Percentiles rank a stretch among this genome's conserved stretches.
Evolutionary conservation across 2,797 vertebrate genomes (phyloP).

Genomic region (Gallinago nigripennis): DNA sequence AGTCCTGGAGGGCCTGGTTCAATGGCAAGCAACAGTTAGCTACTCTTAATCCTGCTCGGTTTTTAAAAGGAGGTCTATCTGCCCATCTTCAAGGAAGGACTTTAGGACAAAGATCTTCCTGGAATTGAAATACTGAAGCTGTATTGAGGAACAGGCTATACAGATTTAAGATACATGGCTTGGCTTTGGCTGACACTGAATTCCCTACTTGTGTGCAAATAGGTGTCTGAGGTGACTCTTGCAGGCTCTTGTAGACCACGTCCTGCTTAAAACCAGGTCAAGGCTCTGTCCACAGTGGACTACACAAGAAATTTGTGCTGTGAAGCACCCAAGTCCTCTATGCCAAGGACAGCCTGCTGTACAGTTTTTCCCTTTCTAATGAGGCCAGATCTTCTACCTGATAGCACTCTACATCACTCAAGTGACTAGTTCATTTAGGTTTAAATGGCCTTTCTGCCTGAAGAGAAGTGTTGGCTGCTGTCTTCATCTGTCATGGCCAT

Average conservation of each 20-base stretch:
- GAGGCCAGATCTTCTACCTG: slow-evolving; percentile 43
- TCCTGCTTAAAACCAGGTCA: not conserved
- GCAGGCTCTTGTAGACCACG: not conserved
- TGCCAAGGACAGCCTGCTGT: not conserved
- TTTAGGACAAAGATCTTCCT: not conserved
- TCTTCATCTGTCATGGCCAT: slow-evolving; percentile 70
- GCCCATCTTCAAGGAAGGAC: not conserved
- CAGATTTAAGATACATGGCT: not conserved
- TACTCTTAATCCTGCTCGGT: not conserved
- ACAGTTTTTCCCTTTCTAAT: not conserved
- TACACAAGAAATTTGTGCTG: not conserved
- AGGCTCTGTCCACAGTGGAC: not conserved
- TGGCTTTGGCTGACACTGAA: not conserved
- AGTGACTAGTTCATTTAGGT: slow-evolving; percentile 50
- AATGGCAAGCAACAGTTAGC: not conserved
- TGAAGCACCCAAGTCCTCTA: not conserved
- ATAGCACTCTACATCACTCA: slow-evolving; percentile 23
- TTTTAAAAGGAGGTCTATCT: not conserved
- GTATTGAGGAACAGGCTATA: not conserved
- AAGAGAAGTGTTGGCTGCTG: slow-evolving; percentile 45
- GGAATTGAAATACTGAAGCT: not conserved
- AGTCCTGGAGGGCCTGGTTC: not conserved
- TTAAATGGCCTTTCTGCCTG: slow-evolving; percentile 56
- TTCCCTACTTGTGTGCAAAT: not conserved
- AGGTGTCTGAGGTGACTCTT: not conserved